These are phyloP conservation scores for Edolisoma coerulescens DNA, from an alignment of 2,113 vertebrate species.

Conservation along the genomic window DNA sequence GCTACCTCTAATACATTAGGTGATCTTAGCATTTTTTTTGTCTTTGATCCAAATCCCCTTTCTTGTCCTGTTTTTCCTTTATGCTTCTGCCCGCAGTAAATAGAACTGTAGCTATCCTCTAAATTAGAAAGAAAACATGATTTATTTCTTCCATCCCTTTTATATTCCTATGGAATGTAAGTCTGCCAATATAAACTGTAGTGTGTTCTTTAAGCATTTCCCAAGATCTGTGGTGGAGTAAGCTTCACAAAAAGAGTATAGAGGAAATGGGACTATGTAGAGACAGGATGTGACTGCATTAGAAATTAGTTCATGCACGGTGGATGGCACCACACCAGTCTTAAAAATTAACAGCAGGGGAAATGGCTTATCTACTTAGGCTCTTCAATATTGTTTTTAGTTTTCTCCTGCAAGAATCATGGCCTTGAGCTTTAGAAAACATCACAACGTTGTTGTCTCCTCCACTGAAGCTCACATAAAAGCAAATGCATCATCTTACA, in stretches of 20 bases:
- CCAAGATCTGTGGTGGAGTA: background rate
- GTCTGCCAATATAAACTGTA: background rate
- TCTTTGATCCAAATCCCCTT: background rate
- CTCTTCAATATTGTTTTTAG: background rate
- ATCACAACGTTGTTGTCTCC: background rate
- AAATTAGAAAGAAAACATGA: background rate
- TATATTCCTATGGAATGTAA: background rate
- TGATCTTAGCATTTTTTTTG: background rate
- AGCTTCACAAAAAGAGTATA: background rate
- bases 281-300: background rate
- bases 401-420: background rate
- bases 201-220: background rate
- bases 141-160: background rate
- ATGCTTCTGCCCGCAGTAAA: background rate
- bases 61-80: background rate
- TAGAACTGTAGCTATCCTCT: background rate
- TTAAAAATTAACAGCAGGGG: background rate
- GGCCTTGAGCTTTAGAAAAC: background rate
- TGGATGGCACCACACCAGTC: background rate
- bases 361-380: background rate
- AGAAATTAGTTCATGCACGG: background rate
- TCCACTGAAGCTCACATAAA: background rate
- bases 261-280: background rate
- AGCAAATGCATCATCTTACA: background rate
- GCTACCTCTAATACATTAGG: background rate